These are phyloP conservation scores for Chironomus striatipennis DNA, from an alignment of 1,140 invertebrate species.

Conservation along the genomic window DNA sequence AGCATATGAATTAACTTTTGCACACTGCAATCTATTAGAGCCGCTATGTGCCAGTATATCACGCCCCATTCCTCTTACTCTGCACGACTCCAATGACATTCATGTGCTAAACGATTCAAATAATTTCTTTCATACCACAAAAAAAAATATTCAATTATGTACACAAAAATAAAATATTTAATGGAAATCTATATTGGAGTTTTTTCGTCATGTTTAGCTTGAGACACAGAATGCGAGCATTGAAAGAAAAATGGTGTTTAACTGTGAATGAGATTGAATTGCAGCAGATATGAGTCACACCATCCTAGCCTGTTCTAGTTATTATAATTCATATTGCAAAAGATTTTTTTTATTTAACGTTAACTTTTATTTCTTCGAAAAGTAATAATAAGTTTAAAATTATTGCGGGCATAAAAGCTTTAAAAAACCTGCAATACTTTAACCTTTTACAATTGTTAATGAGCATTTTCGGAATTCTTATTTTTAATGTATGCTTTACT, in stretches of 20 bases:
- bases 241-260: no score
- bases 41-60: conserved; percentile 3
- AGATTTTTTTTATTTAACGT: neutral
- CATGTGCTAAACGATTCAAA: conserved; percentile 8
- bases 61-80: neutral
- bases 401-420: neutral
- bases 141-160: conserved; percentile 1
- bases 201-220: no score
- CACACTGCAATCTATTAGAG: neutral
- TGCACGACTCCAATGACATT: neutral
- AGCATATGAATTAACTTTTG: neutral
- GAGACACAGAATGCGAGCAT: no score
- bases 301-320: neutral
- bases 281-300: neutral
- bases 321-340: conserved; percentile 6
- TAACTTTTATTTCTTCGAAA: neutral
- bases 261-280: neutral
- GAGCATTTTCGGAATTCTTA: conserved; percentile 7
- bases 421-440: neutral
- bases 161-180: neutral
- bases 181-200: neutral
- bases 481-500: neutral
- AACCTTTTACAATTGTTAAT: conserved; percentile 11
- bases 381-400: neutral
- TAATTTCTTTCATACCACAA: neutral